phyloP scores from a whole-genome alignment of 2,888 invertebrate species.

The Mimumesa dahlbomi region DNA sequence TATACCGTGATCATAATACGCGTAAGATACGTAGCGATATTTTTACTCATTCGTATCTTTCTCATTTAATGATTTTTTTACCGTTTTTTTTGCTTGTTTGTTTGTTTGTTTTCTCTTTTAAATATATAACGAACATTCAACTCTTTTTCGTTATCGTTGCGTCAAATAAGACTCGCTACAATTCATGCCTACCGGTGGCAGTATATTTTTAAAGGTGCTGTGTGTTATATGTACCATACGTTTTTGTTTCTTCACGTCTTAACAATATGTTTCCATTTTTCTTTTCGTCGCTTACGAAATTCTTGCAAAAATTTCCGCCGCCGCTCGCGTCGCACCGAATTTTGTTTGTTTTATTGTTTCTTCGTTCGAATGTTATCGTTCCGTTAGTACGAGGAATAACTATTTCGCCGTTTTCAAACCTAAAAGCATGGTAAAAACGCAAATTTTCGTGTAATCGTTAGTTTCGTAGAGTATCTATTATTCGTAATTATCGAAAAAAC shows the following conservation, averaged over 20 bases:
- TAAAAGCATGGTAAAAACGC: neutral
- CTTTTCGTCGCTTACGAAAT: too few species aligned
- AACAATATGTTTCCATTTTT: too few species aligned
- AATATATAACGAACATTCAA: too few species aligned
- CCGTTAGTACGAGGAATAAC: too few species aligned
- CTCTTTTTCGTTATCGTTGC: neutral
- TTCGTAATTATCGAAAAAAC: neutral
- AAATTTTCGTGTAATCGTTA: neutral
- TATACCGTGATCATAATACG: slow-evolving; percentile 39
- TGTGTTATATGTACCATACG: too few species aligned
- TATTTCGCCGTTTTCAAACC: neutral
- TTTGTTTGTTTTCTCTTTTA: too few species aligned
- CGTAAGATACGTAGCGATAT: slow-evolving; percentile 67
- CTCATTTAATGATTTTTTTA: slow-evolving; percentile 1
- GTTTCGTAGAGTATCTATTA: neutral
- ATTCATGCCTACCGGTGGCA: slow-evolving; percentile 9
- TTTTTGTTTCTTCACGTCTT: too few species aligned
- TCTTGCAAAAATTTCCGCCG: too few species aligned
- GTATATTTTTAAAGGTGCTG: too few species aligned
- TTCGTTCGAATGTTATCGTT: too few species aligned
- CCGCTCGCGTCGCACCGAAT: too few species aligned
- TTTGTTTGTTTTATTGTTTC: too few species aligned
- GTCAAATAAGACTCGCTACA: neutral
- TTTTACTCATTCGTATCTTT: slow-evolving; percentile 6
- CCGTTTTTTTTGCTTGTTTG: neutral